Conservation (phyloP, 1,140 invertebrate species). For the Brachionus asplanchnoidis region DNA sequence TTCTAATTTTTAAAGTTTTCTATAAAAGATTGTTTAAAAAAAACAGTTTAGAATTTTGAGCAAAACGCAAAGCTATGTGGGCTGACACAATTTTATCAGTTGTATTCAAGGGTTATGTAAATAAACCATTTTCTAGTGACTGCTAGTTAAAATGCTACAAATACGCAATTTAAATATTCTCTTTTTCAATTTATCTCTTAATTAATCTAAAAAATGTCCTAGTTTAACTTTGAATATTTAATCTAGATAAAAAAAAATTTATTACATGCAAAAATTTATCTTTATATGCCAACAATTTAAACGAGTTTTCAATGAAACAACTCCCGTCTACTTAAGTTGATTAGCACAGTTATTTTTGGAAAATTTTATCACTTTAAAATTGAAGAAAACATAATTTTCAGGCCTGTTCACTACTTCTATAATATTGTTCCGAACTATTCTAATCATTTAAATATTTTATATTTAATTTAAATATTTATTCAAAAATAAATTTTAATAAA, state of each 20-base stretch:
- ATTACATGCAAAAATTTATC: background rate
- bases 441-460: too few relatives aligned
- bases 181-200: background rate
- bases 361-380: background rate
- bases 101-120: too few relatives aligned
- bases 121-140: background rate
- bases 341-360: background rate
- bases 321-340: background rate
- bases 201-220: background rate
- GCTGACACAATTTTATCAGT: too few relatives aligned
- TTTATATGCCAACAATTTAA: background rate
- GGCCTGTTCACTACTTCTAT: background rate
- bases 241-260: background rate
- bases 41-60: too few relatives aligned
- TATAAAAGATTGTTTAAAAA: too few relatives aligned
- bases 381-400: background rate
- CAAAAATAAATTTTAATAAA: too few relatives aligned
- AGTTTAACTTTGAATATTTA: background rate
- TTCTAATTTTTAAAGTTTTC: too few relatives aligned
- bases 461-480: too few relatives aligned
- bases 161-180: background rate
- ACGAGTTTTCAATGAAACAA: background rate
- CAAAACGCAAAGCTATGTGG: too few relatives aligned
- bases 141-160: background rate
- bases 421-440: background rate